Percentiles rank a stretch among this genome's conserved stretches.
These are phyloP conservation scores for Pheosia tremula DNA, from an alignment of 2,888 invertebrate species.

Conservation along the genomic window DNA sequence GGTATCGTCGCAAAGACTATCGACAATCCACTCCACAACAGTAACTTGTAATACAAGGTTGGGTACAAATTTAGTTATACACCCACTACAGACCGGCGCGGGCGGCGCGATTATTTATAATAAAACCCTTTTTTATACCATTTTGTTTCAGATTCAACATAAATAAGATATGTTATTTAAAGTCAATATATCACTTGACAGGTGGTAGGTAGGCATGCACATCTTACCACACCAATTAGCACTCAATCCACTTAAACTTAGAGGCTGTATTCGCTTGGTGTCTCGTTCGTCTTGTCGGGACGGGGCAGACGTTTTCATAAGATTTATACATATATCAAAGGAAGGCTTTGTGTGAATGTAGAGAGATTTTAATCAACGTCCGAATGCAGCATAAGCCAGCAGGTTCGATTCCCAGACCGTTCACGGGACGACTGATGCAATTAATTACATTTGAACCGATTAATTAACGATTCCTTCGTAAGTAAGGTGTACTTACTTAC, in stretches of 20 bases:
- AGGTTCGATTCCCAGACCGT: slow-evolving; percentile 56
- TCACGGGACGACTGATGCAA: slow-evolving; percentile 52
- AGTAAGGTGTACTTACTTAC: no score
- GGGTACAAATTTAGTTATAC: slow-evolving; percentile 82
- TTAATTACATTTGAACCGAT: slow-evolving; percentile 59
- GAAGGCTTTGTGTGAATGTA: slow-evolving; percentile 79
- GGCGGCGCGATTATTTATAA: slow-evolving; percentile 75
- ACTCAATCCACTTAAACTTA: slow-evolving; percentile 44
- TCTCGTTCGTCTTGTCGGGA: slow-evolving; percentile 51
- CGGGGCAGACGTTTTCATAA: slow-evolving; percentile 70
- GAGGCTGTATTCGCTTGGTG: slow-evolving; percentile 44
- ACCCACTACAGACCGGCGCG: slow-evolving; percentile 65
- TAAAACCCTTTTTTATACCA: slow-evolving; percentile 77
- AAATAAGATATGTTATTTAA: slow-evolving; percentile 85
- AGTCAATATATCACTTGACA: slow-evolving; percentile 84
- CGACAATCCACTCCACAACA: slow-evolving; percentile 55
- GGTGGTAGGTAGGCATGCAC: slow-evolving; percentile 73
- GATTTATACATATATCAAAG: slow-evolving; percentile 83
- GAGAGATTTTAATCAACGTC: slow-evolving; percentile 83
- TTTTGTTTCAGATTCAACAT: slow-evolving; percentile 84
- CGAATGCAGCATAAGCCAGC: slow-evolving; percentile 45
- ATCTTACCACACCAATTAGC: slow-evolving; percentile 45
- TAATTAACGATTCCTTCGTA: slow-evolving; percentile 51
- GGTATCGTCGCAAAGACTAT: slow-evolving; percentile 53
- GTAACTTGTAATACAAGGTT: slow-evolving; percentile 72